Evolutionary conservation across 2,113 vertebrate genomes (phyloP).

Genomic region (Parus major): DNA sequence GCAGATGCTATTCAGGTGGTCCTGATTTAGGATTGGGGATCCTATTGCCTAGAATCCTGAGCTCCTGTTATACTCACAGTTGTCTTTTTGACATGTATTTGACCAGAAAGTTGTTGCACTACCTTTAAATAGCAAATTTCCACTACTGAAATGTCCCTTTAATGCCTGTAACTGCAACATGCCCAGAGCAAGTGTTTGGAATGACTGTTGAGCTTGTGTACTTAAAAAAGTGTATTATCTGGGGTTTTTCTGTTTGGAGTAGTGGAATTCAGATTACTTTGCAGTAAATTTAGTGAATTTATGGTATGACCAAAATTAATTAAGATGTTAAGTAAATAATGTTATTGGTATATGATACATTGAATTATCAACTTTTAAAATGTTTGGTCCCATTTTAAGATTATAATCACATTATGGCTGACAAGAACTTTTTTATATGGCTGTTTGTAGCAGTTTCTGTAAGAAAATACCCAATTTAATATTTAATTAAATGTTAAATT

Average conservation of each 20-base stretch:
- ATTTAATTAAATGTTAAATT: neutral
- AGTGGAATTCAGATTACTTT: neutral
- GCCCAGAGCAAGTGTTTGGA: neutral
- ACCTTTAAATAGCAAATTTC: neutral
- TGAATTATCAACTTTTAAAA: neutral
- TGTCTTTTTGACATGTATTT: neutral
- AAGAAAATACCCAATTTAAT: slow-evolving; percentile 5
- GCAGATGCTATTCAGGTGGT: neutral
- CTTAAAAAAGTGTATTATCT: neutral
- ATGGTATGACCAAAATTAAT: neutral
- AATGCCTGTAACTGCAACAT: neutral
- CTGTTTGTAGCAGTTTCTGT: neutral
- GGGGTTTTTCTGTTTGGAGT: neutral
- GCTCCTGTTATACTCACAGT: neutral
- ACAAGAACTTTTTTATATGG: neutral
- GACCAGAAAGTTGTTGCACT: neutral
- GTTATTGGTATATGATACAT: neutral
- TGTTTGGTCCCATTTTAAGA: neutral
- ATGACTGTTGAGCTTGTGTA: neutral
- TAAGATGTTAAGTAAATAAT: neutral
- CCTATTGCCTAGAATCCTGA: neutral
- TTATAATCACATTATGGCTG: neutral
- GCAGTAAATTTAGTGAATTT: neutral
- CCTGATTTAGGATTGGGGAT: neutral
- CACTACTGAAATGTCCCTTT: neutral